phyloP scores from a whole-genome alignment of 2,113 vertebrate species.

The Myiopsitta monachus region DNA sequence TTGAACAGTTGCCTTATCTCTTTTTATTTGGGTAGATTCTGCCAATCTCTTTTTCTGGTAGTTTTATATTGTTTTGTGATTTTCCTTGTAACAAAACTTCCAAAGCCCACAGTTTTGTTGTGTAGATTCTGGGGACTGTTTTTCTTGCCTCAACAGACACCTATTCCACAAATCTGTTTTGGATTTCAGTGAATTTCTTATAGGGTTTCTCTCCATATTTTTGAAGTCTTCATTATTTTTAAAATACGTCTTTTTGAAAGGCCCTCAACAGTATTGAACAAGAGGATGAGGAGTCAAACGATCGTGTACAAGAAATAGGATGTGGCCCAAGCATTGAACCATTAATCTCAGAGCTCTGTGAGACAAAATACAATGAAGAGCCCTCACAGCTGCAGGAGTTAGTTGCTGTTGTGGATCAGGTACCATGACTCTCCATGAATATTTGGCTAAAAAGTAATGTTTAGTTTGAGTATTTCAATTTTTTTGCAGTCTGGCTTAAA shows the following conservation, averaged over 20 bases:
- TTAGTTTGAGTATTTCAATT: neutral
- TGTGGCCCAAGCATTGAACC: conserved; percentile 33
- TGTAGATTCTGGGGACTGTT: neutral
- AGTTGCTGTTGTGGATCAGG: conserved; percentile 88
- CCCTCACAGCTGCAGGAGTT: conserved; percentile 84
- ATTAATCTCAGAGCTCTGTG: conserved; percentile 33
- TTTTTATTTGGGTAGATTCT: neutral
- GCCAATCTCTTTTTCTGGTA: neutral
- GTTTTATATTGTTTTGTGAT: neutral
- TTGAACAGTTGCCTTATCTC: neutral
- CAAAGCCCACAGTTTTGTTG: neutral
- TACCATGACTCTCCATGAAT: neutral
- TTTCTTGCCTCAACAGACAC: neutral
- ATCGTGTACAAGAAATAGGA: neutral
- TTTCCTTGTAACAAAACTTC: neutral
- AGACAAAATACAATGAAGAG: conserved; percentile 72
- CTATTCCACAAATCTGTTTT: neutral
- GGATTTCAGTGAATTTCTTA: neutral
- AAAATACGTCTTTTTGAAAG: conserved; percentile 56
- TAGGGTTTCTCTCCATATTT: neutral
- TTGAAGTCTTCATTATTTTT: neutral
- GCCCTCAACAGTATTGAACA: conserved; percentile 88
- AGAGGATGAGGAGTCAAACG: conserved; percentile 59
- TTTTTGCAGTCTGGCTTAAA: neutral
- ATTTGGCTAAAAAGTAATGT: neutral